Percentiles rank a stretch among this genome's conserved stretches.
Conservation (phyloP, 2,888 invertebrate genomes). For the Lasioglossum calceatum region DNA sequence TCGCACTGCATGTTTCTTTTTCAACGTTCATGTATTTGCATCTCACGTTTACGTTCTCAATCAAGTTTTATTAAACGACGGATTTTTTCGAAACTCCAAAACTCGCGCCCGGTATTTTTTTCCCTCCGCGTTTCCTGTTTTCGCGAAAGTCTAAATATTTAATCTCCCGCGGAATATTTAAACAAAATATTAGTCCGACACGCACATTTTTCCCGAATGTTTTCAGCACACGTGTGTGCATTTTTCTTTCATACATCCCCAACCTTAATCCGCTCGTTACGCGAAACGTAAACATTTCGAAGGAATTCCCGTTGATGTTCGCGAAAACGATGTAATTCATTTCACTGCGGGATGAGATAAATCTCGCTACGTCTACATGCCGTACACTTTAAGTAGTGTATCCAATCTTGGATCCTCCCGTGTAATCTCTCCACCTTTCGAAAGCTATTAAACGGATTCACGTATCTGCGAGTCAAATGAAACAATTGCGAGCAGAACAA, state of each 20-base stretch:
- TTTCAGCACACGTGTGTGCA: neutral
- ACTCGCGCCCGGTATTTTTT: neutral
- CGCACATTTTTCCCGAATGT: neutral
- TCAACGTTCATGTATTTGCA: neutral
- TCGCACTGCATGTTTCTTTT: neutral
- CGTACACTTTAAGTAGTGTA: slow-evolving; percentile 31
- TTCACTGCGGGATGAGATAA: slow-evolving; percentile 1
- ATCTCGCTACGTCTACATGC: slow-evolving; percentile 16
- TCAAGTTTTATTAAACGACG: neutral
- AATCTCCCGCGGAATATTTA: slow-evolving; percentile 9
- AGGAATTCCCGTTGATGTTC: slow-evolving; percentile 4
- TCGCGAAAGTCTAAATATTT: slow-evolving; percentile 14
- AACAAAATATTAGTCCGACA: neutral
- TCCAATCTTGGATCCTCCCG: slow-evolving; percentile 36
- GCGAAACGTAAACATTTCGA: neutral
- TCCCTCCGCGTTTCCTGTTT: neutral
- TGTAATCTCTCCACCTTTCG: slow-evolving; percentile 61
- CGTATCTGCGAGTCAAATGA: slow-evolving; percentile 60
- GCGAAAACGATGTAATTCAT: slow-evolving; percentile 21
- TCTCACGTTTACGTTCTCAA: neutral
- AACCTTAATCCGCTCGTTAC: neutral
- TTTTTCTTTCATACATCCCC: neutral
- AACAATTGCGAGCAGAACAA: slow-evolving; percentile 43
- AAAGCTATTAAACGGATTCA: slow-evolving; percentile 54
- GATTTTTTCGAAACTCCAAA: neutral